A percentile compares a stretch with the other conserved stretches of the same genome.
Evolutionary conservation across 2,797 vertebrate genomes (phyloP).

Genomic region (Mus minutoides): DNA sequence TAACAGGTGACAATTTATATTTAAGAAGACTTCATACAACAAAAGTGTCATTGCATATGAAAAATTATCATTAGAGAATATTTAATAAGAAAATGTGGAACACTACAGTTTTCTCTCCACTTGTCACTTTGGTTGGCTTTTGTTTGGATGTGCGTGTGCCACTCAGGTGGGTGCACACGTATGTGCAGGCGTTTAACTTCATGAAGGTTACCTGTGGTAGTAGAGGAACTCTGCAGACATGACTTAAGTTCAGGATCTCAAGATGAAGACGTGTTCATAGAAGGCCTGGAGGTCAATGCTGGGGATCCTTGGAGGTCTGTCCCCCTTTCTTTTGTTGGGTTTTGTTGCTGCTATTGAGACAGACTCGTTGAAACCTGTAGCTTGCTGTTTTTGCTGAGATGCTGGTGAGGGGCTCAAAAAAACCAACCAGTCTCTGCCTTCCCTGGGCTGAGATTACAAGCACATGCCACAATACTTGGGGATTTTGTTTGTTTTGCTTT

Average conservation of each 20-base stretch:
- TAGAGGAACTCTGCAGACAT: not conserved
- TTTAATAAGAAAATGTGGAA: constrained; percentile 13
- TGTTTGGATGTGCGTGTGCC: not conserved
- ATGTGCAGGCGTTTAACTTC: not conserved
- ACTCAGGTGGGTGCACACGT: not conserved
- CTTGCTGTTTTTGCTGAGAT: not conserved
- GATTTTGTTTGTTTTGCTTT: no score
- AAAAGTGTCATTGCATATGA: constrained; percentile 35
- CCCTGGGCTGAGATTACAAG: not conserved
- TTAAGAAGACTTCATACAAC: constrained; percentile 38
- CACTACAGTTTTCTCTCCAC: not conserved
- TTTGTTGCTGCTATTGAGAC: not conserved
- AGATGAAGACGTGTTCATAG: not conserved
- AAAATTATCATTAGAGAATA: constrained; percentile 42
- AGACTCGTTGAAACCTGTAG: not conserved
- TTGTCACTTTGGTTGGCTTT: not conserved
- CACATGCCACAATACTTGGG: not conserved
- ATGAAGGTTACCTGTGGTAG: not conserved
- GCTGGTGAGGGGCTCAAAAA: not conserved
- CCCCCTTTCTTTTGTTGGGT: not conserved
- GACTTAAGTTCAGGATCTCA: not conserved
- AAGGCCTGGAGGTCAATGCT: not conserved
- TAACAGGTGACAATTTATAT: constrained; percentile 13
- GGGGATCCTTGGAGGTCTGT: not conserved
- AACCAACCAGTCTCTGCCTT: not conserved